Percentiles rank a stretch among this genome's conserved stretches.
Evolutionary conservation across 2,888 invertebrate genomes (phyloP).

Genomic region (Habrosyne pyritoides): DNA sequence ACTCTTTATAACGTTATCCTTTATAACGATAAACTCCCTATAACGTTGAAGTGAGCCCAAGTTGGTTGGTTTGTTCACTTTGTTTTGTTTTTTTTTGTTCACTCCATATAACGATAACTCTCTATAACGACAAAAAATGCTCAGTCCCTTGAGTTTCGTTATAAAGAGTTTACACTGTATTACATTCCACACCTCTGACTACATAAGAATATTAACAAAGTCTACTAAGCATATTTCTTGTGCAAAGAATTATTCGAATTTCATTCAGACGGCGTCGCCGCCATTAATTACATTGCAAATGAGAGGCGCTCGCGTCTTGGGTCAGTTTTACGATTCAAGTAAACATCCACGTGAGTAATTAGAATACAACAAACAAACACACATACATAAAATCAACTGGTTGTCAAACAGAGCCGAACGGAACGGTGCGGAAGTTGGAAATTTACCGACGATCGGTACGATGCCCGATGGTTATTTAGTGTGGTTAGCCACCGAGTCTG

Average conservation of each 20-base stretch:
- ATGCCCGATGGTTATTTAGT: conserved; percentile 47
- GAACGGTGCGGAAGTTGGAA: conserved; percentile 50
- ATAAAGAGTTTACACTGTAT: too few relatives aligned
- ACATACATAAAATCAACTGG: conserved; percentile 36
- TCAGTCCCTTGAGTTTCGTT: too few relatives aligned
- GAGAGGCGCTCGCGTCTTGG: conserved; percentile 1
- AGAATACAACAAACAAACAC: conserved; percentile 31
- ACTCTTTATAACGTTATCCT: too few relatives aligned
- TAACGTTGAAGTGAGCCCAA: too few relatives aligned
- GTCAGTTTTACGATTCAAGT: conserved; percentile 28
- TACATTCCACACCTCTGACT: background rate
- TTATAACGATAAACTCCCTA: too few relatives aligned
- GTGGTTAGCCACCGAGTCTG: conserved; percentile 22
- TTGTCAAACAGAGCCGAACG: conserved; percentile 69
- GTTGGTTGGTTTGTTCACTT: too few relatives aligned
- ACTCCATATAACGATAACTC: too few relatives aligned
- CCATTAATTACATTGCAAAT: conserved; percentile 9
- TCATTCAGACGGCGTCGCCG: background rate
- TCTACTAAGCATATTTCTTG: background rate
- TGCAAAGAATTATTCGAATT: background rate
- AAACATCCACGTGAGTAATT: conserved; percentile 31
- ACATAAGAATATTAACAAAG: background rate
- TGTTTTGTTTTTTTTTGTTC: too few relatives aligned
- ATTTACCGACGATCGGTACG: conserved; percentile 30
- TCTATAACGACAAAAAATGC: too few relatives aligned